phyloP scores from a whole-genome alignment of 2,797 vertebrate species.

The Sebastes minor region DNA sequence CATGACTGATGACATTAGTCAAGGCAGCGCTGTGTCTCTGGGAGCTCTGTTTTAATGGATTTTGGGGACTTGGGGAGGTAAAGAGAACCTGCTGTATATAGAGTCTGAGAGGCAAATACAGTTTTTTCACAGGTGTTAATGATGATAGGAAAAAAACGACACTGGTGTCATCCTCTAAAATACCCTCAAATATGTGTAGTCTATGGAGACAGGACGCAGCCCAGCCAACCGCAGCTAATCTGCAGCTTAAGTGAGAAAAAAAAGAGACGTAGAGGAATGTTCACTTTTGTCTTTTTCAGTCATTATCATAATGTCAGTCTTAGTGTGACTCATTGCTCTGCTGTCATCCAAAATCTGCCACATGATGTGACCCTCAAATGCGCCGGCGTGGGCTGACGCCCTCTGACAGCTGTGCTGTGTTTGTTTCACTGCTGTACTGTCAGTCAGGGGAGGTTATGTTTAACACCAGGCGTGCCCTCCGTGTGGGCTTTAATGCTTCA shows the following conservation, averaged over 20 bases:
- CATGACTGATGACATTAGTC: conserved; percentile 11
- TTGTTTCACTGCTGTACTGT: conserved; percentile 17
- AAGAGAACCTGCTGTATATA: neutral
- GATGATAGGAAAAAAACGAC: neutral
- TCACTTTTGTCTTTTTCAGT: neutral
- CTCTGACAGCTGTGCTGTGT: conserved; percentile 51
- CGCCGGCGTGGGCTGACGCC: neutral
- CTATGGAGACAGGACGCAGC: neutral
- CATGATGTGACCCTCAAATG: conserved; percentile 39
- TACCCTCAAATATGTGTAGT: neutral
- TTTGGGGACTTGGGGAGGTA: neutral
- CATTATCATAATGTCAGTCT: neutral
- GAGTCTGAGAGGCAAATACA: neutral
- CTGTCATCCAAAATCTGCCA: conserved; percentile 43
- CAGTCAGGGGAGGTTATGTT: conserved; percentile 13
- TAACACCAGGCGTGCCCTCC: conserved; percentile 5
- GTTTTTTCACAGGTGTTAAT: neutral
- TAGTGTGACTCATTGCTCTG: conserved; percentile 39
- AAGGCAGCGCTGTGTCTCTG: neutral
- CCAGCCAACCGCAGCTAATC: conserved; percentile 19
- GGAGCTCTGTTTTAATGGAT: neutral
- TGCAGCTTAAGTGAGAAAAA: conserved; percentile 8
- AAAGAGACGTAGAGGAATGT: neutral
- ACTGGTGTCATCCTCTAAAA: neutral
- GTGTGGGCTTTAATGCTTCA: conserved; percentile 1